Evolutionary conservation across 2,113 vertebrate genomes (phyloP).

Genomic region (Ciconia maguari): DNA sequence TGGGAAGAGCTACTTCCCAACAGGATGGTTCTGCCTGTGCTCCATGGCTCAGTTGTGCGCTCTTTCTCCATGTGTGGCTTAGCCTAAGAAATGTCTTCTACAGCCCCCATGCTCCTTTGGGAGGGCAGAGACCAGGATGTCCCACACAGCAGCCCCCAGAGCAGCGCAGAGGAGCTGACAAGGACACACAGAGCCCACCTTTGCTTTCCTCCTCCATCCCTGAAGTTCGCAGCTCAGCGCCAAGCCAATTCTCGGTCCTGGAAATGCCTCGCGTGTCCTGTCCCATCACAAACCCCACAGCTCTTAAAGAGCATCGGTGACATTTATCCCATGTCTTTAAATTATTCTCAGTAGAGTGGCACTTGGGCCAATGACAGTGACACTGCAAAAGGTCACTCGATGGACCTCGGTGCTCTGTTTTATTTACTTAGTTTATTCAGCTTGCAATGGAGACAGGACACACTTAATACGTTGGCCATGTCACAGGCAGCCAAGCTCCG

Average conservation of each 20-base stretch:
- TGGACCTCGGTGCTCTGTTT: not conserved
- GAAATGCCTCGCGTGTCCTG: not conserved
- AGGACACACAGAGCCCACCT: not conserved
- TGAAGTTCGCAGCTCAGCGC: not conserved
- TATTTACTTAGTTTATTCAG: not conserved
- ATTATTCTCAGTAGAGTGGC: not conserved
- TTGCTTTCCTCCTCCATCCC: not conserved
- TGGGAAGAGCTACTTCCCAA: not conserved
- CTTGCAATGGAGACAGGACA: not conserved
- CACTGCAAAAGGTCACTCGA: not conserved
- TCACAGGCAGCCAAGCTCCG: not conserved
- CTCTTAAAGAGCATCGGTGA: not conserved
- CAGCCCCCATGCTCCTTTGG: accelerated
- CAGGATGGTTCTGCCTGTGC: not conserved
- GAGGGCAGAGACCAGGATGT: not conserved
- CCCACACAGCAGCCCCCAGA: not conserved
- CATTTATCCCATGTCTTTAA: not conserved
- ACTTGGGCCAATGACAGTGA: not conserved
- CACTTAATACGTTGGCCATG: not conserved
- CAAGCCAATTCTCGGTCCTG: accelerated
- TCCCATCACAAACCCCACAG: not conserved
- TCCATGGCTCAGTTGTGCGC: not conserved
- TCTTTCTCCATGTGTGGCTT: not conserved
- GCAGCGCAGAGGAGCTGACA: not conserved
- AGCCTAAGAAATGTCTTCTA: not conserved